Base-by-base conservation (phyloP, 2,888 invertebrate species). In the Amaurobius ferox region DNA sequence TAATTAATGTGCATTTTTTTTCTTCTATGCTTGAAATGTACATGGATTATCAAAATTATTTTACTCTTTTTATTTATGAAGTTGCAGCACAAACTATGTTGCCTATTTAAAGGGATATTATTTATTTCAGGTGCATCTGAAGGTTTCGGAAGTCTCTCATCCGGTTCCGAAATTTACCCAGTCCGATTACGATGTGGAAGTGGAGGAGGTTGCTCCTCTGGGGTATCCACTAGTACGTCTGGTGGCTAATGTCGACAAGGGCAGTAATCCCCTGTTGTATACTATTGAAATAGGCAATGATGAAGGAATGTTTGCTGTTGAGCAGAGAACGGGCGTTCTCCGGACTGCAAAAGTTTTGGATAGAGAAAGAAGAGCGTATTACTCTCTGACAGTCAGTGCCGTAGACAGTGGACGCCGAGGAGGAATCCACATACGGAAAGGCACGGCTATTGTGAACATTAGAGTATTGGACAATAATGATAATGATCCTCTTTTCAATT, bases 381-480 rank as follows among this genome's bases (percentile, higher is more conserved):
- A 97, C 91, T 95, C 96, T 23, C 92, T 98, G 55, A 97, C 97
- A 0, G 96, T 98, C n/a, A 95, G 96, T 9, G 97, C 97, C 0
- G 94, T 96, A 40, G 97, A 97, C 91, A 86, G 78, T 73, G 86
- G 86, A 9, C 85, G 86, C 5, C 78, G 86, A 26, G 73, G 78
- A 6, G 55, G 72, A 1, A 96, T 97, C 0, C 95, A 89, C 97
- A 96, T 91, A 92, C 94, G 44, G 92, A 98, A 70, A 93, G 95
- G 71, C 93, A 98, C 55, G 93, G 98, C 62, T 97, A 98, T 0
- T 62, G 96, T 98, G 0, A 95, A 96, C 92, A 95, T 98, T 74
- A 94, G 95, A 90, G 94, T 98, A 1, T 92, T 95, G 76, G 98
- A 98, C 92, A 95, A 96, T 76, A 98, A 99, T 92, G 98, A 98